Percentiles rank a stretch among this genome's conserved stretches.
These are phyloP conservation scores for Bergia sp. DNA, from an alignment of 92 coral and sea anemone species.

Conservation along the genomic window DNA sequence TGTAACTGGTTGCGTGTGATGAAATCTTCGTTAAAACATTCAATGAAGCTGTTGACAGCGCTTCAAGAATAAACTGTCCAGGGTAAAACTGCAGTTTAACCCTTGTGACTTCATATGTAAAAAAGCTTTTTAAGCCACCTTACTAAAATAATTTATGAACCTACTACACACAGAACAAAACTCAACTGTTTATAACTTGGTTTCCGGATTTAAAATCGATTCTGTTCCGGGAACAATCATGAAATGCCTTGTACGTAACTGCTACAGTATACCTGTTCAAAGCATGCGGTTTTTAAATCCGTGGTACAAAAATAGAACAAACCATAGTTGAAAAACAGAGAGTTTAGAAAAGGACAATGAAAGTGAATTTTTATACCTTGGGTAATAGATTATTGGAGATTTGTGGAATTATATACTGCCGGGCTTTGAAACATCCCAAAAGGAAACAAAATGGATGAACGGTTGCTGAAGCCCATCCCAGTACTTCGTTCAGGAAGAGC, in stretches of 20 bases:
- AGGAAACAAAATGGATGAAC: background rate
- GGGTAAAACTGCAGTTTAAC: background rate
- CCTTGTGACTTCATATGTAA: background rate
- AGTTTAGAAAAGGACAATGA: background rate
- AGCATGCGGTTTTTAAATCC: background rate
- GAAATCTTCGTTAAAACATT: background rate
- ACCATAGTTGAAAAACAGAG: background rate
- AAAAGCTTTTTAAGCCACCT: background rate
- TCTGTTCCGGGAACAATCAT: background rate
- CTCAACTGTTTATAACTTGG: background rate
- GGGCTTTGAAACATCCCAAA: background rate
- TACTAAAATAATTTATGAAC: too few species aligned
- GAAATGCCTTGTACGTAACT: background rate
- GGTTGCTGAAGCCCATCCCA: background rate
- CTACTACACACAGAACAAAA: background rate
- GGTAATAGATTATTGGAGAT: background rate
- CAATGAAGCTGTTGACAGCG: background rate
- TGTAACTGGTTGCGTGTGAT: background rate
- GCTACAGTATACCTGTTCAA: background rate
- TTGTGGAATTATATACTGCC: too few species aligned
- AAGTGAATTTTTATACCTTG: background rate
- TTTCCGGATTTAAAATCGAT: background rate
- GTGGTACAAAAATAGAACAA: background rate
- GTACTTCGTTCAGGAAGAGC: constrained; percentile 2
- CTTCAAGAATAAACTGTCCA: background rate